Evolutionary conservation across 2,113 vertebrate species (phyloP).

Genomic region (Pagrus major): DNA sequence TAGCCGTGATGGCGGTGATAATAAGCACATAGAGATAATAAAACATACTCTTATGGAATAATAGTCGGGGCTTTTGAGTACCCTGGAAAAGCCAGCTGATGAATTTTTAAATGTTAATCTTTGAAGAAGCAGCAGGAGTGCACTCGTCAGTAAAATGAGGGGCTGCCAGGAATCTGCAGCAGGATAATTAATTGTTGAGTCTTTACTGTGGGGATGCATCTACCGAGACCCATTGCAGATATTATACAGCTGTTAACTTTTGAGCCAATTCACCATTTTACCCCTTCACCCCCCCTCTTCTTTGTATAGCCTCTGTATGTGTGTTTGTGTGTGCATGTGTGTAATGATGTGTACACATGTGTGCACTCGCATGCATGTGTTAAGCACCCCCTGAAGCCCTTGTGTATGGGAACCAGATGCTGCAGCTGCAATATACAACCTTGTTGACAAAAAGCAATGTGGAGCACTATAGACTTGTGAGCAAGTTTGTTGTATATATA

Average conservation of each 20-base stretch:
- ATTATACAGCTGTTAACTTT: conserved; percentile 87
- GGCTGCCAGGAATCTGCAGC: conserved; percentile 81
- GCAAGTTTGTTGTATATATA: conserved; percentile 19
- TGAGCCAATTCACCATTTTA: conserved; percentile 80
- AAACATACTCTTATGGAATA: conserved; percentile 72
- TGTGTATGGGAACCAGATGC: conserved; percentile 76
- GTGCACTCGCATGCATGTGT: conserved; percentile 58
- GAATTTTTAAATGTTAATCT: conserved; percentile 83
- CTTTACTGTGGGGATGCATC: conserved; percentile 83
- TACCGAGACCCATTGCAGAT: conserved; percentile 84
- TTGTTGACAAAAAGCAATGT: conserved; percentile 60
- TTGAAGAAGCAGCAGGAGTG: conserved; percentile 80
- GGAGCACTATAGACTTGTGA: conserved; percentile 13
- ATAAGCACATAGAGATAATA: conserved; percentile 73
- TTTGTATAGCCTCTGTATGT: conserved; percentile 42
- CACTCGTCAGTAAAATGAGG: conserved; percentile 78
- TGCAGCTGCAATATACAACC: conserved; percentile 64
- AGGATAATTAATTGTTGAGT: conserved; percentile 86
- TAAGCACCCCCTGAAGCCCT: conserved; percentile 74
- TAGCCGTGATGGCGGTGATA: conserved; percentile 64
- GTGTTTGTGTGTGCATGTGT: conserved; percentile 15
- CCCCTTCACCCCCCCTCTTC: conserved; percentile 8
- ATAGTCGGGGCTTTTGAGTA: conserved; percentile 69
- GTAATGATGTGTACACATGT: conserved; percentile 60
- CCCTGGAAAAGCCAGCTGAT: conserved; percentile 77